Base-by-base conservation (phyloP, 2,113 vertebrate species). In the Riparia riparia region DNA sequence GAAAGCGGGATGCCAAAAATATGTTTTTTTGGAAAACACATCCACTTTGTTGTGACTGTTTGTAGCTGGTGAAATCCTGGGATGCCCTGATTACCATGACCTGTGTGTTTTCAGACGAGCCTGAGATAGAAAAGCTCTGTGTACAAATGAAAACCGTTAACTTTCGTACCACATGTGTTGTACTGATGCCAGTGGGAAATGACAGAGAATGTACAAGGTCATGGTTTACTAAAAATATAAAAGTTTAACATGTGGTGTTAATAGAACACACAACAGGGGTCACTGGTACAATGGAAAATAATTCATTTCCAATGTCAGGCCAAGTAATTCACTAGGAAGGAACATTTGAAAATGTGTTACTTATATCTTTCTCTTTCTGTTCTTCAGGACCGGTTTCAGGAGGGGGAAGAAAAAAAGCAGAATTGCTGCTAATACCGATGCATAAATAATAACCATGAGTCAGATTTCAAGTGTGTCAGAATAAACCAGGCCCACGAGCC, bases 251-350 rank as follows among this genome's bases (percentile, higher is more conserved):
- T 97, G 96, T 97, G 97, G 97, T 97, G 96, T 93, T 98, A 97
- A 98, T 97, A 96, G 97, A 97, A 98, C 95, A 97, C 97, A 96
- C 97, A 95, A 95, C 96, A 86, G 95, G 97, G 95, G 97, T 97
- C 97, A 97, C 93, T 64, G 74, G 95, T 64, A 93, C 85, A 92
- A 96, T 91, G 91, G 97, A 92, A 98, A 97, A 96, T 91, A 90
- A 94, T 93, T 95, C 95, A 80, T 95, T 97, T 95, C 95, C 90
- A 94, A 89, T 47, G 83, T 91, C 97, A 95, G 95, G 92, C 93
- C 96, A 89, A 93, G 74, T 70, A 73, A 69, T 82, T 95, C 94
- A 70, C 93, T 77, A 51, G 19, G 94, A 96, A 96, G 88, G 84
- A 95, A 86, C 66, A 69, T 78, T 89, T 88, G 69, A 73, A 95